Conservation (phyloP, 2,113 vertebrate genomes). For the Cnemophilus loriae region DNA sequence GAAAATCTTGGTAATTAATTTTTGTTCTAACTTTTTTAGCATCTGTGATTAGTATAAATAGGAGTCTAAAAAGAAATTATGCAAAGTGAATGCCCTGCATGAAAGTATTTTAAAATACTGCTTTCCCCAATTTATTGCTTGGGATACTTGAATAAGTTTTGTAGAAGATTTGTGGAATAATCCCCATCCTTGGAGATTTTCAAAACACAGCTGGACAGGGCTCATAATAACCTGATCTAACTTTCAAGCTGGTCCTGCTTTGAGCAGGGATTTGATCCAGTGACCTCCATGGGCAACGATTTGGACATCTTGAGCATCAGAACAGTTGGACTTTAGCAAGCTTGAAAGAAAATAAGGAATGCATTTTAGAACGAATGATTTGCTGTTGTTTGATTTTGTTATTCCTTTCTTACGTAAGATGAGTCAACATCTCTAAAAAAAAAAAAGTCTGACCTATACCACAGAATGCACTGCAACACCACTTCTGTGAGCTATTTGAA, state of each 20-base stretch:
- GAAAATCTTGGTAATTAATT: neutral
- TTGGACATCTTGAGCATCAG: neutral
- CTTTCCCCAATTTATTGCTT: neutral
- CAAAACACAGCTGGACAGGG: neutral
- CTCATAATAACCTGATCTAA: neutral
- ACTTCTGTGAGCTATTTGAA: neutral
- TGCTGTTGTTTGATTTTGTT: neutral
- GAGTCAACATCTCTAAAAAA: rapidly evolving
- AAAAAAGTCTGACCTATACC: neutral
- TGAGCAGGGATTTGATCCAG: neutral
- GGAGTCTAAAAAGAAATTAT: neutral
- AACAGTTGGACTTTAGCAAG: neutral
- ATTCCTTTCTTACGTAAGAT: neutral
- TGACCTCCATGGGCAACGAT: neutral
- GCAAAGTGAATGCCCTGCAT: neutral
- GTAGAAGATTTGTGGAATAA: neutral
- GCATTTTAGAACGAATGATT: neutral
- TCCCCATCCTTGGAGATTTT: neutral
- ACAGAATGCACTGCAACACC: neutral
- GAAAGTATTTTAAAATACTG: neutral
- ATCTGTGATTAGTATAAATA: neutral
- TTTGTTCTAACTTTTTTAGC: neutral
- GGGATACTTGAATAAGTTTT: neutral
- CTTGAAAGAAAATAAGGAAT: neutral
- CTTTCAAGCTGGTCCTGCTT: neutral